Evolutionary conservation across 2,113 vertebrate genomes (phyloP), one percentile per base, ranked within the genome.

Genomic region (Leptosomus discolor): DNA sequence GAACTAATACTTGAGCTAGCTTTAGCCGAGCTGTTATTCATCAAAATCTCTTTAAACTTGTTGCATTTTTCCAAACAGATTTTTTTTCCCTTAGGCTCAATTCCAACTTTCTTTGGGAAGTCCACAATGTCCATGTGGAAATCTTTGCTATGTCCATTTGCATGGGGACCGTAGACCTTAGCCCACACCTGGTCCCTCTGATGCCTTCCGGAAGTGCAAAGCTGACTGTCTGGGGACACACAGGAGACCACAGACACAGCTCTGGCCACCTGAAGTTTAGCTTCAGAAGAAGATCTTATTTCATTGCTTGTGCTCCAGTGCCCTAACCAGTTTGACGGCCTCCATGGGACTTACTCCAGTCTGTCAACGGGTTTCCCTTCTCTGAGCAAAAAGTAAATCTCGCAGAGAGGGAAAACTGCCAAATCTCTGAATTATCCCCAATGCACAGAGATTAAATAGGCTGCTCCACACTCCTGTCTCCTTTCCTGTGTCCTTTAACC

Each of bases 101-200:
- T 27, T n/a, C n/a, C n/a, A n/a, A n/a, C n/a, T n/a, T n/a, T n/a
- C n/a, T n/a, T n/a, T n/a, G 39, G 48, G 29, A 83, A 73, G 3
- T 30, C 16, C 45, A 19, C 0, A 0, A 13, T 30, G 6, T 6
- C 21, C 21, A 8, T 3, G 7, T 34, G 37, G 53, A 64, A 84
- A 57, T 8, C 19, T 77, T 53, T 57, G 10, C 34, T 43, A 3
- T 17, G 8, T 5, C 1, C 1, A 4, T 51, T 83, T 56, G 1
- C 17, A 4, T 3, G 10, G 15, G 11, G 27, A 1, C 7, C 56
- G 48, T 45, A 34, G 1, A 0, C 0, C 0, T 61, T 48, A n/a
- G 12, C 30, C 30, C 15, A 8, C 43, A 27, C 9, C 23, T 6
- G 6, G 23, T 12, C 12, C 27, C 34, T 32, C 14, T 51, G 41